These are phyloP conservation scores for Nemapogon koenigi DNA, from an alignment of 2,888 invertebrate genomes.

Conservation along the genomic window DNA sequence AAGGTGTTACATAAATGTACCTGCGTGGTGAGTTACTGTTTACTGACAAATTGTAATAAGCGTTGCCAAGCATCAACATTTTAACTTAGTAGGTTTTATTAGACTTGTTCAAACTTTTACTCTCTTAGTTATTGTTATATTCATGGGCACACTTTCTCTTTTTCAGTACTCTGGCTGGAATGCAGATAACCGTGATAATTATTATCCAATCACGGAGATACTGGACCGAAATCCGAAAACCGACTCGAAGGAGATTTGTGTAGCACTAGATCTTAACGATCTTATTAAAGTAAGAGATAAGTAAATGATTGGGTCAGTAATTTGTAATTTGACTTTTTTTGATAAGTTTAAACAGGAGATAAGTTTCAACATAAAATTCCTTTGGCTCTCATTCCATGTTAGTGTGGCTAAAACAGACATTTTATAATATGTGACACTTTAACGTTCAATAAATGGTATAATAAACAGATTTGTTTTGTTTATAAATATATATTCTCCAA, in stretches of 20 bases:
- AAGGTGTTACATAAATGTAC: conserved; percentile 66
- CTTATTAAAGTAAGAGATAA: conserved; percentile 62
- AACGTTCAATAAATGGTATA: conserved; percentile 43
- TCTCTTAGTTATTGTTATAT: no score
- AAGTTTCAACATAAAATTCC: conserved; percentile 41
- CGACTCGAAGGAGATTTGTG: conserved; percentile 61
- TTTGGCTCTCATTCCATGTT: conserved; percentile 59
- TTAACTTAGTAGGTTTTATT: no score
- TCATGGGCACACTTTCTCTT: no score
- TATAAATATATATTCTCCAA: no score
- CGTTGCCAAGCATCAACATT: no score
- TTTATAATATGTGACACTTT: conserved; percentile 49
- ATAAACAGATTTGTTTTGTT: conserved; percentile 6
- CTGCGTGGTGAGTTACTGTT: conserved; percentile 58
- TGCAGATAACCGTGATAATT: conserved; percentile 64
- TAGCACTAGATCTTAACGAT: conserved; percentile 60
- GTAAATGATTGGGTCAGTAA: conserved; percentile 37
- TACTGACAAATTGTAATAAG: no score
- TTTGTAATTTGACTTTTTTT: conserved; percentile 33
- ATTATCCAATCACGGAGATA: conserved; percentile 65
- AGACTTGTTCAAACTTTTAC: no score
- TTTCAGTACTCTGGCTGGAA: conserved; percentile 69
- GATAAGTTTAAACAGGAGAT: conserved; percentile 43
- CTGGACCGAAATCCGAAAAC: conserved; percentile 58
- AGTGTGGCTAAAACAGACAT: conserved; percentile 45